Evolutionary conservation across 2,113 vertebrate genomes (phyloP).

Genomic region (Periophthalmus modestus): DNA sequence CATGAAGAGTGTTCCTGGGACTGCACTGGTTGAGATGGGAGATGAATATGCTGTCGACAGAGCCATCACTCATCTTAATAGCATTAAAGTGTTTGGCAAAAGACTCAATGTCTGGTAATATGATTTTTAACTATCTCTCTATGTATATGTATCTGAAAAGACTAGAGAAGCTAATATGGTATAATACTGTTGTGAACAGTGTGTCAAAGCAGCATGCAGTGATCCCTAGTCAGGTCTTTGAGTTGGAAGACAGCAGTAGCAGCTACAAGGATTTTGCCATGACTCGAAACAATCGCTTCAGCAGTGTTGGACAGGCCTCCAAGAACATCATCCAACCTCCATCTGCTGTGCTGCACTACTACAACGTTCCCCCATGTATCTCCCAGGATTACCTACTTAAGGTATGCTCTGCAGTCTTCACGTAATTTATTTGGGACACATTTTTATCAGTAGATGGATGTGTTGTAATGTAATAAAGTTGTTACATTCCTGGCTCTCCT

Average conservation of each 20-base stretch:
- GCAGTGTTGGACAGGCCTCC: conserved; percentile 93
- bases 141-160: background rate
- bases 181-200: conserved; percentile 57
- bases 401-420: conserved; percentile 62
- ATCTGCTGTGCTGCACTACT: conserved; percentile 94
- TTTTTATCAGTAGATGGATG: background rate
- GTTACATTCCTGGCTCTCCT: background rate
- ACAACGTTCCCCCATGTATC: conserved; percentile 90
- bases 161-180: background rate
- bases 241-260: conserved; percentile 90
- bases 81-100: conserved; percentile 95
- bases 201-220: conserved; percentile 95
- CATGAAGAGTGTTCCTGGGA: conserved; percentile 98
- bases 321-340: conserved; percentile 98
- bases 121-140: background rate
- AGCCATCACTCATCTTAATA: conserved; percentile 96
- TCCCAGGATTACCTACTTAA: conserved; percentile 90
- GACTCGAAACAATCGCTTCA: conserved; percentile 97
- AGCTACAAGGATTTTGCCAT: conserved; percentile 98
- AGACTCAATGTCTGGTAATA: conserved; percentile 94
- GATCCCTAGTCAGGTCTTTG: conserved; percentile 96
- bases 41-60: conserved; percentile 97
- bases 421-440: background rate
- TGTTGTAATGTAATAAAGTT: background rate
- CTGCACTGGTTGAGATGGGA: conserved; percentile 95